A percentile compares a stretch with the other conserved stretches of the same genome.
These are phyloP conservation scores for Dendroctonus ponderosae DNA, from an alignment of 1,140 invertebrate species.

Conservation along the genomic window DNA sequence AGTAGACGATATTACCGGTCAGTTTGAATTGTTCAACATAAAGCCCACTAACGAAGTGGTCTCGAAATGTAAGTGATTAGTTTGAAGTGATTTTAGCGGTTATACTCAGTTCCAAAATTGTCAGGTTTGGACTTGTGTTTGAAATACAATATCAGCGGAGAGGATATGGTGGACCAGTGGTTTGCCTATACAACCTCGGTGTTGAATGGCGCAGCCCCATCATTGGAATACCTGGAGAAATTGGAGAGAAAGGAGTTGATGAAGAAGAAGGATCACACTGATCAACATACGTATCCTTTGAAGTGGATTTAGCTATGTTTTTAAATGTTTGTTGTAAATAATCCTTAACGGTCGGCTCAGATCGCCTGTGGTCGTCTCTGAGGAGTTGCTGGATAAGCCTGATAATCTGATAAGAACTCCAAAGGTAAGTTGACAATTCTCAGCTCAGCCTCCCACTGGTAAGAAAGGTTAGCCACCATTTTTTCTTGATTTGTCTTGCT, in stretches of 20 bases:
- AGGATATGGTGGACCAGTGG: constrained; percentile 67
- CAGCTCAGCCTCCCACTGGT: background rate
- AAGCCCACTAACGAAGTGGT: constrained; percentile 2
- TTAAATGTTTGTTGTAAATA: background rate
- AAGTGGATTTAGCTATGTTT: background rate
- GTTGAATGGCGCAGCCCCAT: constrained; percentile 58
- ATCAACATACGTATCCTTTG: constrained; percentile 20
- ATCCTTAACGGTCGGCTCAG: background rate
- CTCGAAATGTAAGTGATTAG: constrained; percentile 17
- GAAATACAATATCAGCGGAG: constrained; percentile 57
- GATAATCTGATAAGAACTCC: constrained; percentile 6
- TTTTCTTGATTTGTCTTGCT: constrained; percentile 40
- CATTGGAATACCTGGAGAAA: constrained; percentile 56
- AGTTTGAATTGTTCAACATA: constrained; percentile 26
- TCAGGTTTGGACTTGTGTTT: constrained; percentile 60
- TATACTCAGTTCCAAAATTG: constrained; percentile 6
- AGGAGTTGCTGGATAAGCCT: background rate
- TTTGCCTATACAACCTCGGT: constrained; percentile 64
- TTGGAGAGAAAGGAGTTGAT: constrained; percentile 64
- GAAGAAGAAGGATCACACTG: constrained; percentile 42
- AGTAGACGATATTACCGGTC: constrained; percentile 21
- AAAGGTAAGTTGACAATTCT: constrained; percentile 23
- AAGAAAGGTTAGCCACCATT: constrained; percentile 42
- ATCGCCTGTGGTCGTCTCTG: background rate
- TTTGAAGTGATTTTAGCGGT: background rate